Base-by-base conservation (phyloP, 2,888 invertebrate species). In the Acanthococcus lagerstroemiae region DNA sequence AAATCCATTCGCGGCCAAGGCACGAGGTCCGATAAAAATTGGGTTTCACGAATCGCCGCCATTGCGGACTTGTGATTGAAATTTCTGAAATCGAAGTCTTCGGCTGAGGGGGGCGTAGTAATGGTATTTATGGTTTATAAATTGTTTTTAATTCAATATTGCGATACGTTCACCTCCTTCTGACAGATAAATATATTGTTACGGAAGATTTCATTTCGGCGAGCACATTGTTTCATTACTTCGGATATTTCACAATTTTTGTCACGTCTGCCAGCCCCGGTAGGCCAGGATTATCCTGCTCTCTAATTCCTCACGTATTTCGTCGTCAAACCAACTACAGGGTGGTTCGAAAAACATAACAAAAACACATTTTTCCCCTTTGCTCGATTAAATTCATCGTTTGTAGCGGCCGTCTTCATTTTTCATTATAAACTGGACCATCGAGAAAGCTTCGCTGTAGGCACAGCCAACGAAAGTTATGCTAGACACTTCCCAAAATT, bases 121-220 rank as follows among this genome's bases (percentile, higher is more conserved):
- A 37, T 37, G 37, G 37, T 37, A 37, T 37, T 37, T 37, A 37
- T 37, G 55, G 22, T 55, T 27, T 55, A 55, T 55, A 55, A 55
- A 55, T 55, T 55, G 55, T 55, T 55, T 55, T 55, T 27, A 27
- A 55, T 25, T 55, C 55, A 55, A 55, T 55, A 55, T 55, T 27
- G 55, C 24, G 19, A 27, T 55, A 55, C 17, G 26, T 55, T 55
- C 25, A 27, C 25, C 55, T 55, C 55, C 27, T 55, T 55, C 30
- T 55, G 55, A 55, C 55, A 55, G 55, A 27, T 55, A 55, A 55
- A 55, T 55, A 55, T 55, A 55, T 55, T 55, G 55, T 55, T 27
- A 27, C 30, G 55, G 55, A 55, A 55, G 55, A 55, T 55, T 55
- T 55, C 55, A 55, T 55, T 55, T 55, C 55, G 55, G 26, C 55